phyloP scores from a whole-genome alignment of 2,888 invertebrate genomes.

The Drepana falcataria region DNA sequence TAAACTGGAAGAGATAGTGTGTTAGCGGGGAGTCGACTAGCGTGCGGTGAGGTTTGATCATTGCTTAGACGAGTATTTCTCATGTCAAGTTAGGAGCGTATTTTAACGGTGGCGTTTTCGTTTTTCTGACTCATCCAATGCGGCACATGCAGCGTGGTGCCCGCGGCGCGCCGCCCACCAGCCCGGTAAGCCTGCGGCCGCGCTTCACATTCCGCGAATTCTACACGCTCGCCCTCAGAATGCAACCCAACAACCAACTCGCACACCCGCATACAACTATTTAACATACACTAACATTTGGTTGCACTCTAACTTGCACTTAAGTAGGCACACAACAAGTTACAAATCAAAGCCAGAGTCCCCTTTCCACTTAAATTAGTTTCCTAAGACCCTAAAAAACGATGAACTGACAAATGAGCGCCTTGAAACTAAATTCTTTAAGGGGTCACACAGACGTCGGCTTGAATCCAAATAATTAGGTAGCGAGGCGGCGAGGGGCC shows the following conservation, averaged over 20 bases:
- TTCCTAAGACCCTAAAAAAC: slow-evolving; percentile 36
- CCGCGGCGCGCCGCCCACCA: slow-evolving; percentile 50
- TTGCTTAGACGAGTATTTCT: slow-evolving; percentile 30
- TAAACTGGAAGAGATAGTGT: slow-evolving; percentile 75
- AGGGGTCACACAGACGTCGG: slow-evolving; percentile 51
- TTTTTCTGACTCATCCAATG: slow-evolving; percentile 75
- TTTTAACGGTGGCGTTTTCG: slow-evolving; percentile 53
- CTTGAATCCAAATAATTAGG: slow-evolving; percentile 66
- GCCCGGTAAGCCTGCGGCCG: slow-evolving; percentile 57
- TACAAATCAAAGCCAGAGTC: slow-evolving; percentile 13
- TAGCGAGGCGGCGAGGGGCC: slow-evolving; percentile 60
- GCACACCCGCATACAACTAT: slow-evolving; percentile 58
- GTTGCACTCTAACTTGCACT: slow-evolving; percentile 31
- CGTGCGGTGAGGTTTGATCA: slow-evolving; percentile 47
- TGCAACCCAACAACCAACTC: slow-evolving; percentile 52
- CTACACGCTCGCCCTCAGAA: slow-evolving; percentile 67
- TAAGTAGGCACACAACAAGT: slow-evolving; percentile 1
- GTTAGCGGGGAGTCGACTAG: slow-evolving; percentile 70
- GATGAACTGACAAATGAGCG: slow-evolving; percentile 41
- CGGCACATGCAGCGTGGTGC: slow-evolving; percentile 63
- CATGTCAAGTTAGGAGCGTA: slow-evolving; percentile 30
- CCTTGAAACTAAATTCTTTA: slow-evolving; percentile 49
- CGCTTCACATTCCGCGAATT: slow-evolving; percentile 63
- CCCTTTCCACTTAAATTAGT: slow-evolving; percentile 23
- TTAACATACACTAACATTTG: slow-evolving; percentile 55